A percentile compares a stretch with the other conserved stretches of the same genome.
phyloP scores from a whole-genome alignment of 2,888 invertebrate species.

The Drosophila infuscata region DNA sequence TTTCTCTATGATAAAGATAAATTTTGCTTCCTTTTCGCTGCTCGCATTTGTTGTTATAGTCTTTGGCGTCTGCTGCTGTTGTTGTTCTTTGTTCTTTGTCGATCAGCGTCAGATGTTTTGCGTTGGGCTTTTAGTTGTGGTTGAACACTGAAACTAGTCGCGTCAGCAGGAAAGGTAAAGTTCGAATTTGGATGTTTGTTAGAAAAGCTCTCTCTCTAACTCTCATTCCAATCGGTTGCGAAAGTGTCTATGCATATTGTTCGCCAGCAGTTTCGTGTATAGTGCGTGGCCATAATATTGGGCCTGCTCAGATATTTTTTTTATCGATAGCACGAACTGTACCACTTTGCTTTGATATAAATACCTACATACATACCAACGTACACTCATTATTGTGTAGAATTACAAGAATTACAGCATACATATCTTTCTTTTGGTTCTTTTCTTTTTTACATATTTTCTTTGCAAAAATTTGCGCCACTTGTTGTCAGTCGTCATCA shows the following conservation, averaged over 20 bases:
- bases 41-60: constrained; percentile 34
- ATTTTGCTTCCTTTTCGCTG: constrained; percentile 32
- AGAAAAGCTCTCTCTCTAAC: constrained; percentile 11
- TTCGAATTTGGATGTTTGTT: constrained; percentile 32
- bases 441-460: constrained; percentile 60
- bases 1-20: constrained; percentile 31
- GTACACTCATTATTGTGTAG: constrained; percentile 19
- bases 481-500: constrained; percentile 55
- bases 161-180: constrained; percentile 57
- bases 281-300: constrained; percentile 36
- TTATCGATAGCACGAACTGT: constrained; percentile 14
- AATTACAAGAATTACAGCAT: constrained; percentile 23
- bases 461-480: constrained; percentile 60
- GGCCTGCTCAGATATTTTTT: background rate
- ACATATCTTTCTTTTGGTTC: constrained; percentile 59
- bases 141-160: constrained; percentile 68
- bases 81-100: constrained; percentile 42
- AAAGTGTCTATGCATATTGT: constrained; percentile 4
- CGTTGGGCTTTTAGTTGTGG: constrained; percentile 59
- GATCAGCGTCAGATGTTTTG: constrained; percentile 44
- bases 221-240: constrained; percentile 44
- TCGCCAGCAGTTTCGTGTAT: constrained; percentile 19
- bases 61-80: constrained; percentile 22
- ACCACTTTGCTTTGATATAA: constrained; percentile 32
- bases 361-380: constrained; percentile 24